phyloP scores from a whole-genome alignment of 2,888 invertebrate genomes.

The Idaea straminata region DNA sequence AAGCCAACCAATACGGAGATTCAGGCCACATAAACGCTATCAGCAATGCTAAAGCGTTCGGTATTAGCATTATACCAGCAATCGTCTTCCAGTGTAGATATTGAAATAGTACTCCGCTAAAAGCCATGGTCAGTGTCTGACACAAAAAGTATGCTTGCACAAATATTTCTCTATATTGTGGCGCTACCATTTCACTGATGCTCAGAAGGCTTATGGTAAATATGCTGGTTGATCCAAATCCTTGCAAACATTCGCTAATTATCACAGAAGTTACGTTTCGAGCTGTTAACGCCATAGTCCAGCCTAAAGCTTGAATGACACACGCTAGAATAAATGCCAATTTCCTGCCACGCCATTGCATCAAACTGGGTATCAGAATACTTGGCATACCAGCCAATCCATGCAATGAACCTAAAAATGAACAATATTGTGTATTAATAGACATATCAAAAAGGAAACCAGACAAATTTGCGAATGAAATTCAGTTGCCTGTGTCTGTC shows the following conservation, averaged over 20 bases:
- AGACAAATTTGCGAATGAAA: not conserved
- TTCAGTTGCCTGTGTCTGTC: not conserved
- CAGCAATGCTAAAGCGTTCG: slow-evolving; percentile 14
- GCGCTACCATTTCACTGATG: slow-evolving; percentile 23
- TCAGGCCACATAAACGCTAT: slow-evolving; percentile 24
- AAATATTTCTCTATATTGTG: slow-evolving; percentile 14
- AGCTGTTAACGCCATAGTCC: slow-evolving; percentile 8
- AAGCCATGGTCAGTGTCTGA: slow-evolving; percentile 15
- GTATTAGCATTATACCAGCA: slow-evolving; percentile 15
- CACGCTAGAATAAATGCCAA: slow-evolving; percentile 13
- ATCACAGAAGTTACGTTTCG: slow-evolving; percentile 1
- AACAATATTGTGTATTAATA: not conserved
- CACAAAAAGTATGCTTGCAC: slow-evolving; percentile 9
- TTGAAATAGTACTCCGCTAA: slow-evolving; percentile 9
- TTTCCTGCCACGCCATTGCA: slow-evolving; percentile 17
- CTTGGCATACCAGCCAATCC: slow-evolving; percentile 14
- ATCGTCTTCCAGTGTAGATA: slow-evolving; percentile 22
- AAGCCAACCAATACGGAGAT: slow-evolving; percentile 28
- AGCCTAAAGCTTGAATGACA: slow-evolving; percentile 9
- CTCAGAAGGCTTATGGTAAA: slow-evolving; percentile 14
- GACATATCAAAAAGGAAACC: not conserved
- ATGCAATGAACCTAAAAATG: slow-evolving; percentile 11
- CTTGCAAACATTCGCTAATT: slow-evolving; percentile 15
- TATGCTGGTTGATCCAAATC: slow-evolving; percentile 17
- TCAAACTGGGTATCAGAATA: slow-evolving; percentile 9